These are phyloP conservation scores for Phaedon cochleariae DNA, from an alignment of 2,888 invertebrate species.

Conservation along the genomic window DNA sequence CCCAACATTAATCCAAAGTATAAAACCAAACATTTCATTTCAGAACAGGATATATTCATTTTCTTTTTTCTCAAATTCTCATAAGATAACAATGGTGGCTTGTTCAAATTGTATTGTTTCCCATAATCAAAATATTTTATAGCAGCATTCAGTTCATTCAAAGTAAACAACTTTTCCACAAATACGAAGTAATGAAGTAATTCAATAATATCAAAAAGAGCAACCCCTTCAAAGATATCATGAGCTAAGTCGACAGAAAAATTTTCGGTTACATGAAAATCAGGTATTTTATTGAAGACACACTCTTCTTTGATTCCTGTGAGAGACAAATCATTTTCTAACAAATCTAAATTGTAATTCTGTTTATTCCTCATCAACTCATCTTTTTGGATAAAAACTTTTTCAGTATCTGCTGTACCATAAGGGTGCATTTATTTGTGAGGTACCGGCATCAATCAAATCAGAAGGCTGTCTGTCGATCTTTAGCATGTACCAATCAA, in stretches of 20 bases:
- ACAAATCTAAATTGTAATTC: conserved; percentile 31
- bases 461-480: too few species aligned
- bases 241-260: background rate
- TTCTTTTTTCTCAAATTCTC: background rate
- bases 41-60: background rate
- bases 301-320: conserved; percentile 2
- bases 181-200: background rate
- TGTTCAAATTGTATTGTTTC: background rate
- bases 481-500: too few species aligned
- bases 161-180: background rate
- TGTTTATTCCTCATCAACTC: conserved; percentile 14
- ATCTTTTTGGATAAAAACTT: conserved; percentile 14
- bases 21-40: conserved; percentile 7
- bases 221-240: background rate
- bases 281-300: too few species aligned
- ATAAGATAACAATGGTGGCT: background rate
- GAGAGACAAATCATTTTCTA: conserved; percentile 22
- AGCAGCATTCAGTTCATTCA: background rate
- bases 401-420: conserved; percentile 11
- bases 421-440: too few species aligned
- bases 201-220: background rate
- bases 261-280: background rate
- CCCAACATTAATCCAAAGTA: background rate
- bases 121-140: background rate
- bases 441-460: too few species aligned